Evolutionary conservation across 2,888 invertebrate species (phyloP).

Genomic region (Leucophenga montana): DNA sequence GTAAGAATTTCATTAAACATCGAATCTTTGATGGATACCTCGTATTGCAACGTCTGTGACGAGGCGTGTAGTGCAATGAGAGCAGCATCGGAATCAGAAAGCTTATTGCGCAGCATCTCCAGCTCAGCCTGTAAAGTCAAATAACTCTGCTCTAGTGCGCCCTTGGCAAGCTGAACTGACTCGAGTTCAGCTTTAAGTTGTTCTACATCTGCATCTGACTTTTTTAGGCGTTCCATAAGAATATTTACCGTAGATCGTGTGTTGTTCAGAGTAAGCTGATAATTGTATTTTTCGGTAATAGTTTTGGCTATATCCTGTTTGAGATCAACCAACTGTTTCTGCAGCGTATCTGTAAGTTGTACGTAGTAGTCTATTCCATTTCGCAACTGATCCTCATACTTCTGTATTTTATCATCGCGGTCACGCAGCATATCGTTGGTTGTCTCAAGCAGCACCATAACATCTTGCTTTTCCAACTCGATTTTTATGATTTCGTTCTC

Average conservation of each 20-base stretch:
- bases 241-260: constrained; percentile 73
- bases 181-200: constrained; percentile 70
- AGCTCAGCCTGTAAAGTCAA: constrained; percentile 64
- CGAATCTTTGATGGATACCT: constrained; percentile 72
- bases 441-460: constrained; percentile 71
- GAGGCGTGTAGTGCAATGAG: constrained; percentile 64
- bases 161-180: constrained; percentile 66
- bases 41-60: constrained; percentile 68
- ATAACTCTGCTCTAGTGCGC: constrained; percentile 67
- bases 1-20: constrained; percentile 71
- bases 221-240: constrained; percentile 72
- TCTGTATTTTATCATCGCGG: constrained; percentile 71
- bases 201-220: constrained; percentile 73
- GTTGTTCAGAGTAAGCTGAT: constrained; percentile 71
- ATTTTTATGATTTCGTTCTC: constrained; percentile 75
- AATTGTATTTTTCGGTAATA: constrained; percentile 73
- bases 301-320: constrained; percentile 71
- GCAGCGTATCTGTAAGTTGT: constrained; percentile 69
- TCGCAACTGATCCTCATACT: constrained; percentile 70
- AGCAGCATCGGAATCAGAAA: constrained; percentile 63
- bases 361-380: constrained; percentile 72
- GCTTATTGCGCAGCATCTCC: constrained; percentile 58
- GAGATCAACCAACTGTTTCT: constrained; percentile 71
- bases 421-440: constrained; percentile 72
- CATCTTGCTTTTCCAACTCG: constrained; percentile 75